Conservation (phyloP, 2,113 vertebrate genomes). For the Danionella cerebrum region DNA sequence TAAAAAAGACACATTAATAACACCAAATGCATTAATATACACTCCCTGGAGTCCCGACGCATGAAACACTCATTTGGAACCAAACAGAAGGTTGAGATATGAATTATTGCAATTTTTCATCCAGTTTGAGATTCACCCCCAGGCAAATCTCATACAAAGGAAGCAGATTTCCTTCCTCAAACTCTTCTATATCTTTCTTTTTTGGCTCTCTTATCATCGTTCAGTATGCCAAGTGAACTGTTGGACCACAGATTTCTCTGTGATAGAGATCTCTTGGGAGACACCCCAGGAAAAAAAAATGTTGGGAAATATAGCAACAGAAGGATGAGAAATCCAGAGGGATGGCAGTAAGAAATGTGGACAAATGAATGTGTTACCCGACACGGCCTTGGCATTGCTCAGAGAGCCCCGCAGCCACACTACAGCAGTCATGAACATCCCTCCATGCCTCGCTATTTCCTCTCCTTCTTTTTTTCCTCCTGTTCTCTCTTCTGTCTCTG, state of each 20-base stretch:
- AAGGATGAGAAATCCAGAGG: conserved; percentile 48
- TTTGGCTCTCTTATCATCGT: conserved; percentile 32
- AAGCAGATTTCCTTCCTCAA: background rate
- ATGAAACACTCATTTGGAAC: background rate
- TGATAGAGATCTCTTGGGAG: conserved; percentile 54
- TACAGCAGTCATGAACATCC: conserved; percentile 32
- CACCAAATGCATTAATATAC: background rate
- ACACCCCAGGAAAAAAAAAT: conserved; percentile 50
- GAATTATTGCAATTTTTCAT: background rate
- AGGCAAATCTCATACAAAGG: background rate
- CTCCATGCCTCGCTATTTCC: background rate
- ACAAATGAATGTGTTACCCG: conserved; percentile 61
- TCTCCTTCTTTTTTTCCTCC: conserved; percentile 19
- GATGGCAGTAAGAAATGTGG: conserved; percentile 51
- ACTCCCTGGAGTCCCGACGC: background rate
- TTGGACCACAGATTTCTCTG: conserved; percentile 52
- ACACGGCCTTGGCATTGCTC: conserved; percentile 47
- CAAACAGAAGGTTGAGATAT: background rate
- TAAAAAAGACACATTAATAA: background rate
- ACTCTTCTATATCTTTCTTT: conserved; percentile 29
- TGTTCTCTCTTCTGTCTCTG: conserved; percentile 1
- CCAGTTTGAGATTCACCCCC: background rate
- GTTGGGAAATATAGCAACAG: conserved; percentile 53
- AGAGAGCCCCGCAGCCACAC: conserved; percentile 25
- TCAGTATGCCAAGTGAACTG: conserved; percentile 55